phyloP scores from a whole-genome alignment of 1,140 invertebrate species.

The Stegodyphus dumicola region DNA sequence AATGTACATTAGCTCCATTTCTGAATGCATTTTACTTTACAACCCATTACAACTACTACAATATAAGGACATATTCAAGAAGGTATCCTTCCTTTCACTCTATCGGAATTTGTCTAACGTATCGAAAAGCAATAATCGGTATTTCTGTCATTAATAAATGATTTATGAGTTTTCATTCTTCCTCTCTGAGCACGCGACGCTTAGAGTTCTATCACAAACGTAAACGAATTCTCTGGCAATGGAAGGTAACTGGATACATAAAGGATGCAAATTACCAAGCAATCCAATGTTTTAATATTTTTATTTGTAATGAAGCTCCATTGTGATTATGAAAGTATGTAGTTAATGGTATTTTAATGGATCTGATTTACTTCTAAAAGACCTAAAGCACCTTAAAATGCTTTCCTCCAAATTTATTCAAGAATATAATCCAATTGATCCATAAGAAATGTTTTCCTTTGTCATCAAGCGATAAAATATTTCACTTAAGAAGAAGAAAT shows the following conservation, averaged over 20 bases:
- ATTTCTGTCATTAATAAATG: constrained; percentile 28
- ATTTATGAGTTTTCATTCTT: constrained; percentile 20
- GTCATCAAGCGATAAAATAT: no score
- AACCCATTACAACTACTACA: no score
- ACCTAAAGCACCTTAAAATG: not conserved
- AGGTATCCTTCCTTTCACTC: no score
- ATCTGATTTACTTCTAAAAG: constrained; percentile 6
- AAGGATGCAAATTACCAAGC: constrained; percentile 6
- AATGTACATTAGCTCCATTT: no score
- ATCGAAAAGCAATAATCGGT: constrained; percentile 25
- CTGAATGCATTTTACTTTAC: no score
- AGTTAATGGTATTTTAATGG: constrained; percentile 42
- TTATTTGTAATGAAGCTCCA: not conserved
- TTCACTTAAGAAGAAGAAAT: no score
- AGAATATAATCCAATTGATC: not conserved
- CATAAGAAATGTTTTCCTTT: no score
- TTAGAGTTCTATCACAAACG: not conserved
- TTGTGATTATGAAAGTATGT: constrained; percentile 3
- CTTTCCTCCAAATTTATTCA: not conserved
- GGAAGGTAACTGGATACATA: not conserved
- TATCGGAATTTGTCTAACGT: not conserved
- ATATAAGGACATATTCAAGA: no score
- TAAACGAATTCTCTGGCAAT: no score
- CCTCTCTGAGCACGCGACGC: not conserved
- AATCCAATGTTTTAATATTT: not conserved